phyloP scores from a whole-genome alignment of 2,797 vertebrate genomes.

The Acrossocheilus fasciatus region DNA sequence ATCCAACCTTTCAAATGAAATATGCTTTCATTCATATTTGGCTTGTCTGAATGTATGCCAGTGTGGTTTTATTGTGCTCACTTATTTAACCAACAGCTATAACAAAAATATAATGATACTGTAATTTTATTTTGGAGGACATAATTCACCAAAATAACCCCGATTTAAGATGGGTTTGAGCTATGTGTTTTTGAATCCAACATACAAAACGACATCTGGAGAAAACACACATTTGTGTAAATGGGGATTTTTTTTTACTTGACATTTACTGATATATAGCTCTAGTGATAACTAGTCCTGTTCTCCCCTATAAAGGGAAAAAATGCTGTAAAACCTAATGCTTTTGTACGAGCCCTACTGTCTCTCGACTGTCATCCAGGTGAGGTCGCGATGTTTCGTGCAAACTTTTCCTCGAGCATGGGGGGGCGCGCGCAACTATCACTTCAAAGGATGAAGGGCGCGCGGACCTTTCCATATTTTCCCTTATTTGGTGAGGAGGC shows the following conservation, averaged over 20 bases:
- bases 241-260: not conserved
- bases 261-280: not conserved
- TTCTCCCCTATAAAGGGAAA: not conserved
- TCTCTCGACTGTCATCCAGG: constrained; percentile 16
- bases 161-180: not conserved
- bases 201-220: not conserved
- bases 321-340: not conserved
- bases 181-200: not conserved
- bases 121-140: not conserved
- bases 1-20: not conserved
- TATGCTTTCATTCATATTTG: not conserved
- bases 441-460: constrained; percentile 31
- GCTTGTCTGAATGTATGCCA: not conserved
- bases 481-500: constrained; percentile 82
- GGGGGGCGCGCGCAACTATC: constrained; percentile 72
- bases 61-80: not conserved
- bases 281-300: not conserved
- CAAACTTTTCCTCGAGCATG: constrained; percentile 62
- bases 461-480: constrained; percentile 68
- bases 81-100: not conserved
- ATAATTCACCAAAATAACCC: not conserved
- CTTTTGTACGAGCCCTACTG: not conserved
- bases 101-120: not conserved
- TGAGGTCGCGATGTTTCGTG: constrained; percentile 54
- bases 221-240: not conserved